Conservation (phyloP, 2,888 invertebrate species). For the Pristionchus mayeri region DNA sequence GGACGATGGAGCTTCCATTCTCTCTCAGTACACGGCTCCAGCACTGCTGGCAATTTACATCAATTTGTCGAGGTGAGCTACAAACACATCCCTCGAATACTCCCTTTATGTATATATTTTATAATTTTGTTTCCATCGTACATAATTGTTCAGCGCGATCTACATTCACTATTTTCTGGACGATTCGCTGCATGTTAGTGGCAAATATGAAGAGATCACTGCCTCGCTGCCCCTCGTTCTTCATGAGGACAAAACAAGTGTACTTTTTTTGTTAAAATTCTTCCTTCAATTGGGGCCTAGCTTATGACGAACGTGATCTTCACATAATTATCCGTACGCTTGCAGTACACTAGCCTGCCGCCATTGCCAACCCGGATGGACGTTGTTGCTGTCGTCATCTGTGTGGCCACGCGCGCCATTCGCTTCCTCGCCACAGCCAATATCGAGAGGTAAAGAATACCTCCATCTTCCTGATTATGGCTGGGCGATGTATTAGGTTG, state of each 20-base stretch:
- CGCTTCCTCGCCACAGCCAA: constrained; percentile 56
- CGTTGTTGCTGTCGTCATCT: constrained; percentile 60
- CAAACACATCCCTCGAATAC: not conserved
- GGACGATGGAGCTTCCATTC: constrained; percentile 53
- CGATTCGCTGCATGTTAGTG: constrained; percentile 43
- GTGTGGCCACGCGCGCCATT: constrained; percentile 54
- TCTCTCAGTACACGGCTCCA: constrained; percentile 63
- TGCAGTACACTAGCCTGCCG: not conserved
- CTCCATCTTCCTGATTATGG: too few relatives aligned
- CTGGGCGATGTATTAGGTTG: too few relatives aligned
- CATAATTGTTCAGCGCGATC: constrained; percentile 19
- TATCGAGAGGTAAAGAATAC: constrained; percentile 54
- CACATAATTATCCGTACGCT: not conserved
- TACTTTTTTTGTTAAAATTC: too few relatives aligned
- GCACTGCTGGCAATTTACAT: constrained; percentile 58
- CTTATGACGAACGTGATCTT: too few relatives aligned
- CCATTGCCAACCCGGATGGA: constrained; percentile 51
- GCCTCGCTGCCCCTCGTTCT: too few relatives aligned
- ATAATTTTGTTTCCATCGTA: too few relatives aligned
- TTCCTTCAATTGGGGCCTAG: too few relatives aligned
- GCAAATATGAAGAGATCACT: not conserved
- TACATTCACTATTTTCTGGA: constrained; percentile 50
- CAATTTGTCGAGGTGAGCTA: constrained; percentile 54
- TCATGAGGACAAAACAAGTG: too few relatives aligned
- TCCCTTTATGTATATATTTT: too few relatives aligned